These are phyloP conservation scores for Caranx melampygus DNA, from an alignment of 2,113 vertebrate species.

Conservation along the genomic window DNA sequence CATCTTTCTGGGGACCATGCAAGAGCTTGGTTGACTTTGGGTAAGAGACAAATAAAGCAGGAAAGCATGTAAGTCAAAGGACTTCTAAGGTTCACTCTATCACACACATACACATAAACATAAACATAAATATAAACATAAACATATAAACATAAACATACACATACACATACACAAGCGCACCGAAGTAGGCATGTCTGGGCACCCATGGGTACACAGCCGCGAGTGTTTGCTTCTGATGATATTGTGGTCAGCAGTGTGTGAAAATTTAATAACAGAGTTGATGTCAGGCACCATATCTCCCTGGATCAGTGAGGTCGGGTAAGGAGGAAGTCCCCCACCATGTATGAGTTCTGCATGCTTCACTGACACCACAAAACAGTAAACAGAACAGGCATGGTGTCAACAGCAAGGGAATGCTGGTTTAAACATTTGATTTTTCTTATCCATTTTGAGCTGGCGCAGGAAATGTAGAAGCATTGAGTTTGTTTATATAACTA, in stretches of 20 bases:
- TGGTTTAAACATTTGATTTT: background rate
- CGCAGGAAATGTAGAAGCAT: background rate
- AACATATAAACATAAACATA: background rate
- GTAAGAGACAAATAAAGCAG: conserved; percentile 12
- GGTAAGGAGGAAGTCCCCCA: conserved; percentile 35
- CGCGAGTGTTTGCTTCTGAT: conserved; percentile 51
- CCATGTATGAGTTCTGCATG: conserved; percentile 44
- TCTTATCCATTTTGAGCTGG: background rate
- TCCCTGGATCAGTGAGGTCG: conserved; percentile 46
- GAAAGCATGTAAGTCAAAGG: too few relatives aligned
- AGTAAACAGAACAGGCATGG: conserved; percentile 15
- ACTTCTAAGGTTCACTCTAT: conserved; percentile 19
- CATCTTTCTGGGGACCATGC: background rate
- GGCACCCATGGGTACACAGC: conserved; percentile 25
- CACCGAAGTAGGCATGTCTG: conserved; percentile 29
- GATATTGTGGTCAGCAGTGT: conserved; percentile 69
- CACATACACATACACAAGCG: background rate
- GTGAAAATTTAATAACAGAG: conserved; percentile 78
- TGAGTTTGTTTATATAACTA: background rate
- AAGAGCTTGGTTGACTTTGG: background rate
- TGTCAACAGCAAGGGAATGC: background rate
- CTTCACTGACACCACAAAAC: conserved; percentile 42
- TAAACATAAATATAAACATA: background rate
- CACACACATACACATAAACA: conserved; percentile 4
- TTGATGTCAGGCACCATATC: conserved; percentile 59